Conservation (phyloP, 2,888 invertebrate genomes). For the Pristionchus entomophagus region DNA sequence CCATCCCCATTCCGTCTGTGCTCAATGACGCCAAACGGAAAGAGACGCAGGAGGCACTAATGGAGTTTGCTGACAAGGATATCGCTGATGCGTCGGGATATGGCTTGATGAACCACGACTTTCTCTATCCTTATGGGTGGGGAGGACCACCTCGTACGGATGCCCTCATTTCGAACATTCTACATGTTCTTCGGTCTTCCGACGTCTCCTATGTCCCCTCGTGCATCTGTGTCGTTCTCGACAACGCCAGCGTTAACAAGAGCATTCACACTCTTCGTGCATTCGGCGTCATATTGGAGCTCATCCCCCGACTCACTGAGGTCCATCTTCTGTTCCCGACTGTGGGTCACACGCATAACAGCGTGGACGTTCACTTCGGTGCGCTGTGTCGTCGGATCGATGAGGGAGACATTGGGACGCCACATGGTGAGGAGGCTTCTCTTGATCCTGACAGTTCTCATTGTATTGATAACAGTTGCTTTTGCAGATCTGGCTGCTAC, state of each 20-base stretch:
- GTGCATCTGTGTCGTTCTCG: not conserved
- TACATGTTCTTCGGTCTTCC: not conserved
- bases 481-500: not conserved
- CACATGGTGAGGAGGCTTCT: too few species aligned
- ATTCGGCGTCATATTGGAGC: not conserved
- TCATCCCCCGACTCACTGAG: not conserved
- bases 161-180: not conserved
- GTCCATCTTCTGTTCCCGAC: not conserved
- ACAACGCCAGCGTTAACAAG: not conserved
- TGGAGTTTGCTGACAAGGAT: too few species aligned
- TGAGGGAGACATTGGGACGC: not conserved
- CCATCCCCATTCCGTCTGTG: too few species aligned
- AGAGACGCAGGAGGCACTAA: too few species aligned
- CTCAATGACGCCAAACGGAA: too few species aligned
- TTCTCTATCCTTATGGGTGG: not conserved
- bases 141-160: not conserved
- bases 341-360: not conserved
- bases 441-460: too few species aligned
- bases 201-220: not conserved
- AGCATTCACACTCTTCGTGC: not conserved
- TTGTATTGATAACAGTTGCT: too few species aligned
- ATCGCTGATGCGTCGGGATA: too few species aligned
- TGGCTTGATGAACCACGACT: too few species aligned
- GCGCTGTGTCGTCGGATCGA: not conserved
- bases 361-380: not conserved